Evolutionary conservation across 2,888 invertebrate genomes (phyloP), one percentile per base, ranked within the genome.

Genomic region (Liopterus haemorrhoidalis): DNA sequence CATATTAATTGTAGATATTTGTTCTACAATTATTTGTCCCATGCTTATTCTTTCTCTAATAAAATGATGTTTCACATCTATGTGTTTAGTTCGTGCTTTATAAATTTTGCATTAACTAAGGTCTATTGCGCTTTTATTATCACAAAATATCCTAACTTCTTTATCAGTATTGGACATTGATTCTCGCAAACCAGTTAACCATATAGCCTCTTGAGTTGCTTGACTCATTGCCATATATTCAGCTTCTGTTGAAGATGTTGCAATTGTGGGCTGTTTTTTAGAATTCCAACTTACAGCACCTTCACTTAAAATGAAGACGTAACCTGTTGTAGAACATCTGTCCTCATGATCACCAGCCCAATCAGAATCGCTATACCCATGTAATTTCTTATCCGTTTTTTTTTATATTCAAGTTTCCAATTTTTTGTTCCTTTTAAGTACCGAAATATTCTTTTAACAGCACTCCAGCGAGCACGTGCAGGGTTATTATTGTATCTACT

Each of bases 331-430:
- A 1, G 57, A 57, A 36, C 46, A 48, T 21, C 54, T 39, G 18
- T 49, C 47, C n/a, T 41, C 28, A n/a, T 19, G 19, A 25, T 56
- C 52, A 18, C 51, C 49, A 9, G 48, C 57, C 46, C 50, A 56
- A 32, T 56, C 54, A 3, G 54, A 52, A 30, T 57, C 56, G 21
- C 47, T 45, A 35, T 35, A 57, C 0, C 54, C 57, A n/a, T n/a
- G n/a, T n/a, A n/a, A n/a, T n/a, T n/a, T n/a, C n/a, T n/a, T n/a
- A n/a, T n/a, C n/a, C n/a, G n/a, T n/a, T n/a, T n/a, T n/a, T n/a
- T n/a, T n/a, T n/a, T n/a, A n/a, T n/a, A n/a, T 3, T 35, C 30
- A 8, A 49, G 22, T 11, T 41, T 27, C n/a, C n/a, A 19, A 11
- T 50, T 35, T 16, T 9, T 8, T 22, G 33, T 41, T 2, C 22